Base-by-base conservation (phyloP, 2,888 invertebrate genomes). In the Pheosia tremula region DNA sequence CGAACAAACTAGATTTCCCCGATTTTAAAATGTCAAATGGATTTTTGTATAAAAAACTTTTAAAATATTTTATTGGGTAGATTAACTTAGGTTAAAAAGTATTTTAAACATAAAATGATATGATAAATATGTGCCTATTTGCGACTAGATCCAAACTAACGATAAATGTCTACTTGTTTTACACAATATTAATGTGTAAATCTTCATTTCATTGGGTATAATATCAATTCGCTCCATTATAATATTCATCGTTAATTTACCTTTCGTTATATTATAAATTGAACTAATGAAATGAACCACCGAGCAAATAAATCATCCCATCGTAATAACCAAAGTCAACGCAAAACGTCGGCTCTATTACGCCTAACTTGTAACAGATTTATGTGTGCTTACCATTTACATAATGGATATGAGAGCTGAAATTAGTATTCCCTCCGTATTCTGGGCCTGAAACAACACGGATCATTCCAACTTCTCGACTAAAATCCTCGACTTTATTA, bases 371-470 rank as follows among this genome's bases (percentile, higher is more conserved):
- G 58, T 58, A 61, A 54, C 53, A 63, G 47, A 64, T 63, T 61
- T 64, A 62, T 61, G 57, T 61, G 43, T 37, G 49, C 53, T 49
- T 60, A 65, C 61, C 13, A 62, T 69, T 65, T 64, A 64, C 53
- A 67, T 64, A 65, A 61, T 57, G 57, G 49, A 60, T 66, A 61
- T 57, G 59, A 60, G 57, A 60, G 24, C 52, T 62, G 53, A 53
- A 65, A 71, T 76, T 66, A 71, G 60, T 70, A 74, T 73, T 68
- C 67, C 43, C 58, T 61, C 55, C 58, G 61, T 63, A 64, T 59
- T 60, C 56, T 62, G 57, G 57, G 52, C 45, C 56, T 60, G 45
- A 58, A 68, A 73, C 64, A 74, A 67, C 68, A 67, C 56, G 57
- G 57, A 62, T 58, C 58, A 59, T 62, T 60, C 56, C 24, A 72